Evolutionary conservation across 35 echinoderm and acorn worm species (phyloP), one percentile per base, ranked within the genome.

Genomic region (Nesometra sesokonis): DNA sequence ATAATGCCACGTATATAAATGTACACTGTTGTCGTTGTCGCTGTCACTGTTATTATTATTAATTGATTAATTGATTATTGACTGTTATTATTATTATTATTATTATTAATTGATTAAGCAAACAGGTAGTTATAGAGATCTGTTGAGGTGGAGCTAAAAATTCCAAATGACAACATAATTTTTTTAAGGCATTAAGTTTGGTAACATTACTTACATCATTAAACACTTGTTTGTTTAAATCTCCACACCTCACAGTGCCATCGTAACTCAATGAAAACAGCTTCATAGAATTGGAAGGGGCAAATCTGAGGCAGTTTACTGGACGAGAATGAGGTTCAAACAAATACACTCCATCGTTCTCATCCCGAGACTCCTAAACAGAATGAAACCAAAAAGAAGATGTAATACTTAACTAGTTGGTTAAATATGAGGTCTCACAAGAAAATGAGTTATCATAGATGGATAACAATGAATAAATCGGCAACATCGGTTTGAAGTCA

Each of bases 171-270:
- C n/a, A n/a, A n/a, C n/a, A n/a, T n/a, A n/a, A n/a, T n/a, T n/a
- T n/a, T n/a, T n/a, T n/a, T n/a, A n/a, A n/a, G n/a, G n/a, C n/a
- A n/a, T n/a, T n/a, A n/a, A n/a, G n/a, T n/a, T n/a, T n/a, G n/a
- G n/a, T n/a, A n/a, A n/a, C 11, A 52, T 0, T 35, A 34, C 84
- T 77, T 77, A 93, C 95, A 92, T 97, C 92, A 32, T 93, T 86
- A 85, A 97, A 97, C 0, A 91, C 57, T 0, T 77, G 84, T 31
- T 86, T 93, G 19, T 91, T 57, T 46, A 97, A 93, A 83, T 97
- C 95, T 0, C 95, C 95, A 32, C 92, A 93, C 30, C 92, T 37
- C 29, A 97, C 37, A 31, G 95, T 97, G 17, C 95, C 95, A 87
- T 97, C 95, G 15, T 97, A 97, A 32, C 89, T 89, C 13, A 82